phyloP scores from a whole-genome alignment of 2,113 vertebrate species.

The Panurus biarmicus region DNA sequence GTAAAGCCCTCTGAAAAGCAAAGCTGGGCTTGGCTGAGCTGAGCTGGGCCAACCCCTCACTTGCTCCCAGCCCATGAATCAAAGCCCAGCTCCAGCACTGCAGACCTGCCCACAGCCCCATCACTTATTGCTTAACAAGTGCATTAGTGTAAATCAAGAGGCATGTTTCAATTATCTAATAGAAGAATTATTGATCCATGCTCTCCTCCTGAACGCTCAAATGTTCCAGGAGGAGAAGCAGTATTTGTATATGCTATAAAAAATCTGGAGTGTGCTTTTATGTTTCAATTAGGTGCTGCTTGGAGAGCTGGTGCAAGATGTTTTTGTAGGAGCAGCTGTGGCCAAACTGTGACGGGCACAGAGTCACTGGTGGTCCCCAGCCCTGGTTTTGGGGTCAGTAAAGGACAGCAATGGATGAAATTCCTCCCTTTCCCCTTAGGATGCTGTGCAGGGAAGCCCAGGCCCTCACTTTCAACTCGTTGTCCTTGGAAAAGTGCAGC shows the following conservation, averaged over 20 bases:
- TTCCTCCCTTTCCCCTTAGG: background rate
- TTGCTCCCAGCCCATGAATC: background rate
- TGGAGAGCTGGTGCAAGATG: background rate
- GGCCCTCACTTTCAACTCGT: background rate
- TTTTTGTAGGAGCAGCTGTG: background rate
- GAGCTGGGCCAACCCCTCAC: background rate
- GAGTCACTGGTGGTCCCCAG: background rate
- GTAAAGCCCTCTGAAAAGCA: background rate
- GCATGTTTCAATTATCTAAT: constrained; percentile 61
- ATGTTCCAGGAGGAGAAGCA: constrained; percentile 34
- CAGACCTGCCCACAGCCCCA: background rate
- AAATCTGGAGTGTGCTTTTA: background rate
- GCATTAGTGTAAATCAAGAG: constrained; percentile 64
- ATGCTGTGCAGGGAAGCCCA: background rate
- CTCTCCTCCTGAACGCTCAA: background rate
- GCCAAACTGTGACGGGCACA: background rate
- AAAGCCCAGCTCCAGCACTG: background rate
- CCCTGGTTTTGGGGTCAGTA: background rate
- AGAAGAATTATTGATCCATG: constrained; percentile 53
- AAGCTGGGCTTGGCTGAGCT: background rate
- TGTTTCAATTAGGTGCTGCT: constrained; percentile 23
- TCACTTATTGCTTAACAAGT: constrained; percentile 58
- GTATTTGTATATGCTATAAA: constrained; percentile 35
- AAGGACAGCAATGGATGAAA: background rate
- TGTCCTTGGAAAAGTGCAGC: background rate